Conservation (phyloP, 2,113 vertebrate species). For the Cricetomys ansorgei region DNA sequence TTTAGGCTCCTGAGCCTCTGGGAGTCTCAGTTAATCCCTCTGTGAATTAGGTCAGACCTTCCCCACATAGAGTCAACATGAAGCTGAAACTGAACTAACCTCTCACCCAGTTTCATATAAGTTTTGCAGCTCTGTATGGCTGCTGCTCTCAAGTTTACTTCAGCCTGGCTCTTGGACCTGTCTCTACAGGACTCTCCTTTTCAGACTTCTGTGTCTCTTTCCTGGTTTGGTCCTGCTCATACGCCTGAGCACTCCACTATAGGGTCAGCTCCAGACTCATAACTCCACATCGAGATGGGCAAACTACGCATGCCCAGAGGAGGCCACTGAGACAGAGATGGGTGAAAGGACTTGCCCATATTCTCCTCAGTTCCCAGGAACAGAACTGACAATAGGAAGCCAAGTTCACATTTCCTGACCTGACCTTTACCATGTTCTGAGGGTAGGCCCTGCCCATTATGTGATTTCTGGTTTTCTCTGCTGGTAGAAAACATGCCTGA, state of each 20-base stretch:
- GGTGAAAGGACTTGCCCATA: too few relatives aligned
- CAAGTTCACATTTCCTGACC: rapidly evolving
- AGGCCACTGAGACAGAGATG: neutral
- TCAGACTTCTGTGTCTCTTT: neutral
- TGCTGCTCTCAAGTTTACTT: neutral
- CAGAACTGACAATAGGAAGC: neutral
- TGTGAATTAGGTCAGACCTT: neutral
- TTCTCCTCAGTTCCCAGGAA: neutral
- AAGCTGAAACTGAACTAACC: neutral
- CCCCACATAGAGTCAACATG: neutral
- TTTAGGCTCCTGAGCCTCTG: neutral
- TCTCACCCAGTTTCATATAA: neutral
- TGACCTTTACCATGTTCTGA: neutral
- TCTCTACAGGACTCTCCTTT: neutral
- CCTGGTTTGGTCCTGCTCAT: neutral
- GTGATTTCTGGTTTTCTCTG: neutral
- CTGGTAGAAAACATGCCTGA: neutral
- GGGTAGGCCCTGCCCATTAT: neutral
- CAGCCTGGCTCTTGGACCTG: neutral
- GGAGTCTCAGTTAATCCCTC: neutral
- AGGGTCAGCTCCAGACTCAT: neutral
- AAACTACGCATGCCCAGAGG: neutral
- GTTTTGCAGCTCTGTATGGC: too few relatives aligned
- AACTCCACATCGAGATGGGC: neutral
- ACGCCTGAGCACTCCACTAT: neutral